A percentile compares a stretch with the other conserved stretches of the same genome.
Evolutionary conservation across 2,888 invertebrate species (phyloP).

Genomic region (Elaeidobius kamerunicus): DNA sequence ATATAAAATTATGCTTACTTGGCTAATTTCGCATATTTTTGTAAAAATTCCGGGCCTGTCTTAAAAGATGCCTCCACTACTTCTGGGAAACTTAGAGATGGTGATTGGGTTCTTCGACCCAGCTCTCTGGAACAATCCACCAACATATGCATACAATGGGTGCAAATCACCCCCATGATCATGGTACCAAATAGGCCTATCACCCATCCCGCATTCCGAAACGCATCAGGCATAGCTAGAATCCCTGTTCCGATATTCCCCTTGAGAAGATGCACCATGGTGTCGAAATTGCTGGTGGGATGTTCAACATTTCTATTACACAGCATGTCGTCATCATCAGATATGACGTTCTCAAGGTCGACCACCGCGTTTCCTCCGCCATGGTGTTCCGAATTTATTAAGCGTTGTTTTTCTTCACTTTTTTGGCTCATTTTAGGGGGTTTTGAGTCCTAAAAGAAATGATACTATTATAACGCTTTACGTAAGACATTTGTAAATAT

Average conservation of each 20-base stretch:
- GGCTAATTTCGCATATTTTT: conserved; percentile 59
- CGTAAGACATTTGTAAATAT: no score
- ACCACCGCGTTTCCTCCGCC: conserved; percentile 38
- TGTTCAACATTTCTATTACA: conserved; percentile 69
- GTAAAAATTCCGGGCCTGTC: conserved; percentile 66
- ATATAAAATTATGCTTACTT: conserved; percentile 59
- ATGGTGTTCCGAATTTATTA: conserved; percentile 52
- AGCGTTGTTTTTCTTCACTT: conserved; percentile 66
- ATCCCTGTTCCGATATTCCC: conserved; percentile 82
- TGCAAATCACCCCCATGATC: conserved; percentile 82
- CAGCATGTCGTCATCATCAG: conserved; percentile 53
- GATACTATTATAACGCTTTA: no score
- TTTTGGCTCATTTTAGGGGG: conserved; percentile 34
- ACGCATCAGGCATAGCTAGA: conserved; percentile 94
- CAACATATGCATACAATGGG: conserved; percentile 95
- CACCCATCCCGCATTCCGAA: conserved; percentile 82
- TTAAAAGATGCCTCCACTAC: conserved; percentile 75
- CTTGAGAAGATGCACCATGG: conserved; percentile 67
- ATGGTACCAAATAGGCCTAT: conserved; percentile 80
- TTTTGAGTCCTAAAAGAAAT: conserved; percentile 2
- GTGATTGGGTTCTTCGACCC: conserved; percentile 64
- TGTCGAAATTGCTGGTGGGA: conserved; percentile 78
- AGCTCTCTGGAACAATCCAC: conserved; percentile 75
- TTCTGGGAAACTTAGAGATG: conserved; percentile 72
- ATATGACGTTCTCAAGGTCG: conserved; percentile 34